These are phyloP conservation scores for Furnarius figulus DNA, from an alignment of 2,113 vertebrate genomes.

Conservation along the genomic window DNA sequence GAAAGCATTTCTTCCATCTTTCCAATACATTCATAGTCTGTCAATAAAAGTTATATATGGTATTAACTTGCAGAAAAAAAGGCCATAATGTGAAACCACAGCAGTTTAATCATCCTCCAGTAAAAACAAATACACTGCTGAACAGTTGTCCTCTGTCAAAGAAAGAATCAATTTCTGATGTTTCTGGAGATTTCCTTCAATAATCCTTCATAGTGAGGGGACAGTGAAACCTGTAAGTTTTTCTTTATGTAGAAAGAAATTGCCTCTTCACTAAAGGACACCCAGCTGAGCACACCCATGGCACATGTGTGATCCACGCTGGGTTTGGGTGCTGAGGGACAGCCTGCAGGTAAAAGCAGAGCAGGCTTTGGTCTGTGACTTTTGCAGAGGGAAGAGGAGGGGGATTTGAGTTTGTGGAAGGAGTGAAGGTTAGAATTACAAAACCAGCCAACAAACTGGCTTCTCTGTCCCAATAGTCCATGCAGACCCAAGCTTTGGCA, in stretches of 20 bases:
- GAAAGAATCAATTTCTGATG: not conserved
- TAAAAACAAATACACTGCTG: not conserved
- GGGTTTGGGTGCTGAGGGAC: not conserved
- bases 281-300: not conserved
- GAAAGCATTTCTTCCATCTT: not conserved
- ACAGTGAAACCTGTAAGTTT: not conserved
- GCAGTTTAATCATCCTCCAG: not conserved
- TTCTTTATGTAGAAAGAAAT: not conserved
- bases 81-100: not conserved
- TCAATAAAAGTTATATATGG: not conserved
- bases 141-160: not conserved
- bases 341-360: not conserved
- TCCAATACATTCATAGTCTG: not conserved
- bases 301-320: fast-evolving
- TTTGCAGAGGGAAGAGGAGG: not conserved
- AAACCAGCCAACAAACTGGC: not conserved
- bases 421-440: not conserved
- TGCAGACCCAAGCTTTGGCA: not conserved
- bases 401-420: not conserved
- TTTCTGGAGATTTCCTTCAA: not conserved
- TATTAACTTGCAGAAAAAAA: not conserved
- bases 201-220: not conserved
- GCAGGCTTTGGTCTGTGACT: not conserved
- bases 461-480: not conserved
- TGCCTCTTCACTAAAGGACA: not conserved